Conservation (phyloP, 1,140 invertebrate genomes). For the Heliconius congener region DNA sequence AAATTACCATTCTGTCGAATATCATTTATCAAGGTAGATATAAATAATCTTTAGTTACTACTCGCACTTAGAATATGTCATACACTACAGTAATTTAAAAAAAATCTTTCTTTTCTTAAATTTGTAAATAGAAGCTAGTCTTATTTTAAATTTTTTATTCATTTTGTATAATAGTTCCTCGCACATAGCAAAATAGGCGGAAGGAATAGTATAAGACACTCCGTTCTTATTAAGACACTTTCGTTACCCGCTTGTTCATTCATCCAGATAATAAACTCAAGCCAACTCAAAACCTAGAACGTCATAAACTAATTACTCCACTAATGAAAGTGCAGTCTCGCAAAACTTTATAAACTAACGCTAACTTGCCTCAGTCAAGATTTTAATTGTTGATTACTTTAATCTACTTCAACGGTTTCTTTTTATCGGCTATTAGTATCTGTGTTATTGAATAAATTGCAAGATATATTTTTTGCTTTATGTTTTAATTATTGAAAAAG, state of each 20-base stretch:
- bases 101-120: too few relatives aligned
- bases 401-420: neutral
- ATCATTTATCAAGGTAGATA: too few relatives aligned
- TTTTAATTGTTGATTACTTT: conserved; percentile 31
- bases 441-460: neutral
- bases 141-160: too few relatives aligned
- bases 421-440: conserved; percentile 11
- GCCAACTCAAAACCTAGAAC: neutral
- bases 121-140: too few relatives aligned
- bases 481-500: neutral
- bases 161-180: too few relatives aligned
- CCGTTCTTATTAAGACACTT: too few relatives aligned
- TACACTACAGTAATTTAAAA: too few relatives aligned
- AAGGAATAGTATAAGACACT: too few relatives aligned
- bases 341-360: conserved; percentile 21
- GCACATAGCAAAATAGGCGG: too few relatives aligned
- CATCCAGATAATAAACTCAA: neutral
- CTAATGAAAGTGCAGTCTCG: conserved; percentile 14
- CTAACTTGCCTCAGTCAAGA: conserved; percentile 24
- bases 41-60: too few relatives aligned
- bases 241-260: neutral
- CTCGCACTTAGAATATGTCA: too few relatives aligned
- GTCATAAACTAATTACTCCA: neutral
- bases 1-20: too few relatives aligned
- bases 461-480: neutral